Percentiles rank a stretch among this genome's conserved stretches.
These are phyloP conservation scores for Eumaeus atala DNA, from an alignment of 1,140 invertebrate species.

Conservation along the genomic window DNA sequence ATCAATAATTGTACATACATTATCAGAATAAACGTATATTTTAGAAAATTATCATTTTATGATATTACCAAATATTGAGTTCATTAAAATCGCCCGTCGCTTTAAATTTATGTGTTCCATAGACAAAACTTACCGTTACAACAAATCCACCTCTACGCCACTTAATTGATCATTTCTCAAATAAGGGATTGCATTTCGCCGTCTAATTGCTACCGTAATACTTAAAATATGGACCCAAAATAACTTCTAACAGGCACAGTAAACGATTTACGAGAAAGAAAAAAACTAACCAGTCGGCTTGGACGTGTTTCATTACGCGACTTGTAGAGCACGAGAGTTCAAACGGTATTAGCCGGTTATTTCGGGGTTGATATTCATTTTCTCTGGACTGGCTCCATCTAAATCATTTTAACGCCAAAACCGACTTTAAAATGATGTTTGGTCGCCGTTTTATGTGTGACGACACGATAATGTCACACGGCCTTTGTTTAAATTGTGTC, in stretches of 20 bases:
- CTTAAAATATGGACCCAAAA: conserved; percentile 19
- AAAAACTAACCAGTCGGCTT: conserved; percentile 18
- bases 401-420: conserved; percentile 63
- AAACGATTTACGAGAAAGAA: conserved; percentile 35
- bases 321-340: conserved; percentile 16
- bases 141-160: conserved; percentile 16
- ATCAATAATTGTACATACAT: too few relatives aligned
- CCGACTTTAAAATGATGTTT: conserved; percentile 38
- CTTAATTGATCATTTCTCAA: conserved; percentile 31
- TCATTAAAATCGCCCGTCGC: conserved; percentile 4
- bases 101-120: background rate
- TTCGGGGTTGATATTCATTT: conserved; percentile 44
- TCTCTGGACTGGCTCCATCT: conserved; percentile 37
- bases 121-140: background rate
- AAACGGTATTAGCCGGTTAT: conserved; percentile 34
- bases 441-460: conserved; percentile 19
- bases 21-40: too few relatives aligned
- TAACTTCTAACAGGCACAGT: conserved; percentile 31
- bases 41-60: too few relatives aligned
- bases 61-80: background rate
- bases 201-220: conserved; percentile 45
- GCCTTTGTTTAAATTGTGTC: background rate
- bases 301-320: background rate
- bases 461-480: conserved; percentile 19
- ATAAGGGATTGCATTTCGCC: conserved; percentile 34